phyloP scores from a whole-genome alignment of 2,797 vertebrate genomes.

The Malurus splendens region DNA sequence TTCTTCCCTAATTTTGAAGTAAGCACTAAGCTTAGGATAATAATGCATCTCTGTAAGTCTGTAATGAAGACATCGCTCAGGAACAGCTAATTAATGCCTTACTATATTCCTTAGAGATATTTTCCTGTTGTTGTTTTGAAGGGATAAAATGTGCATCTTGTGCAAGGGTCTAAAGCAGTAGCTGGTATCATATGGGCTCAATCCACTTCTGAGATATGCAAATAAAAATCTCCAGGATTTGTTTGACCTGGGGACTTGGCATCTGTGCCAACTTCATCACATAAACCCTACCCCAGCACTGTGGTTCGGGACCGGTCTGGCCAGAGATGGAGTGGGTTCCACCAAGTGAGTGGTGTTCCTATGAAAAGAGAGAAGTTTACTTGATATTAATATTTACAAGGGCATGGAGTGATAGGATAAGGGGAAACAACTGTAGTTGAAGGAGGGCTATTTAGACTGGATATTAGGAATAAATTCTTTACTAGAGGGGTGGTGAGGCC shows the following conservation, averaged over 20 bases:
- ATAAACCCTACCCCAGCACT: rapidly evolving
- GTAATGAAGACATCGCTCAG: neutral
- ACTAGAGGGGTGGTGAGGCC: neutral
- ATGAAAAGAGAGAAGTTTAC: neutral
- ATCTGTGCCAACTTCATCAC: rapidly evolving
- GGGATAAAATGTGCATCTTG: neutral
- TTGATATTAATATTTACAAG: neutral
- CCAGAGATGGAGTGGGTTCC: neutral
- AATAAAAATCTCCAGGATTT: neutral
- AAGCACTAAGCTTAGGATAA: neutral
- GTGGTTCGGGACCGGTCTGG: neutral
- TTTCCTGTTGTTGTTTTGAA: neutral
- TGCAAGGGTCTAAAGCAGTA: neutral
- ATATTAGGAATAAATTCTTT: neutral
- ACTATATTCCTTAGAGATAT: neutral
- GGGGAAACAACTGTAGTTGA: neutral
- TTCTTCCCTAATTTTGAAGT: neutral
- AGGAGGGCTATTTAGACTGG: neutral
- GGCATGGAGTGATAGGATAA: neutral
- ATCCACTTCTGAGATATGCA: neutral
- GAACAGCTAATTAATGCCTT: neutral
- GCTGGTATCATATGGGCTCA: neutral
- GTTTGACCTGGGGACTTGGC: neutral
- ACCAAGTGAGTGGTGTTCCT: neutral
- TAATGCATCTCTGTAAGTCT: neutral